Conservation (phyloP, 2,113 vertebrate species). For the Acrocephalus kingi region DNA sequence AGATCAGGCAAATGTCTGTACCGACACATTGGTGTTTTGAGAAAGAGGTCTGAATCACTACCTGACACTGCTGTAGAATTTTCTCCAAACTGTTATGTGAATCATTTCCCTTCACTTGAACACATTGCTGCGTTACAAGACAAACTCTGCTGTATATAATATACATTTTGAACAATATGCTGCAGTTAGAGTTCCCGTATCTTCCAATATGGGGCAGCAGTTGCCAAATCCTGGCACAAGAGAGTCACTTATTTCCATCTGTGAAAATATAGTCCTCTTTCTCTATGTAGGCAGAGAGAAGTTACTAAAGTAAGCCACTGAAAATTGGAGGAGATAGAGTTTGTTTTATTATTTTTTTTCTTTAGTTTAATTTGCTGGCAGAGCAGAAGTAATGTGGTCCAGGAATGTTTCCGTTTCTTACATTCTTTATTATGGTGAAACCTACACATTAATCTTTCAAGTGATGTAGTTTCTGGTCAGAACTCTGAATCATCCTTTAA, state of each 20-base stretch:
- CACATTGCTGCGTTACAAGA: background rate
- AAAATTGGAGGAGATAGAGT: background rate
- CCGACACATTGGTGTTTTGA: background rate
- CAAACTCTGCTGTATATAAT: background rate
- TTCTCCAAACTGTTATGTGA: background rate
- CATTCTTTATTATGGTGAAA: conserved; percentile 35
- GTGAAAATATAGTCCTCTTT: conserved; percentile 29
- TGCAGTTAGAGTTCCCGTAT: conserved; percentile 47
- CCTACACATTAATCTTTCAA: background rate
- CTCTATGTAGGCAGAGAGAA: conserved; percentile 12
- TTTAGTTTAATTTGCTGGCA: background rate
- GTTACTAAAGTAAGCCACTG: conserved; percentile 29
- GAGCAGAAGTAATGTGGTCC: background rate
- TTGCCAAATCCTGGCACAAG: conserved; percentile 54
- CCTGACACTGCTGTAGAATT: background rate
- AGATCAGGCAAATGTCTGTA: background rate
- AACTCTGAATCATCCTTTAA: conserved; percentile 39
- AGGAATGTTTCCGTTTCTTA: conserved; percentile 39
- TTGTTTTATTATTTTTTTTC: background rate
- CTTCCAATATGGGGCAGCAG: conserved; percentile 68
- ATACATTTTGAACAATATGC: background rate
- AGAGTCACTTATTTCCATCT: conserved; percentile 34
- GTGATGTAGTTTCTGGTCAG: conserved; percentile 43
- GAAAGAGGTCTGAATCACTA: background rate
- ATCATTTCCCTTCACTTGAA: background rate